Percentiles rank a stretch among this genome's conserved stretches.
phyloP scores from a whole-genome alignment of 2,113 vertebrate species.

The Puntigrus tetrazona region DNA sequence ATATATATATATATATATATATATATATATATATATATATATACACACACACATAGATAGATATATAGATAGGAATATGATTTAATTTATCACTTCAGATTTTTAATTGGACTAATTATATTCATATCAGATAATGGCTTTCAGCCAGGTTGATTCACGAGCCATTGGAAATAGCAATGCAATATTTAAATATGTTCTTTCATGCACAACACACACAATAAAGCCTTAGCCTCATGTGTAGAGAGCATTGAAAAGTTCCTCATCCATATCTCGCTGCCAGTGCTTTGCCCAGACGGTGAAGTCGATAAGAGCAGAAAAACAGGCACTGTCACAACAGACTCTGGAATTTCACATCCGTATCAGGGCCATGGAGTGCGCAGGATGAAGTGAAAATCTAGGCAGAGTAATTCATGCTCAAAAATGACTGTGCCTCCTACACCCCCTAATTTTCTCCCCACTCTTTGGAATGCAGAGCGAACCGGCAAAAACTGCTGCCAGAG shows the following conservation, averaged over 20 bases:
- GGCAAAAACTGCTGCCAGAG: slow-evolving; percentile 12
- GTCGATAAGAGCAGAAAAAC: slow-evolving; percentile 43
- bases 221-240: neutral
- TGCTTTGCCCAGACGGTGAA: neutral
- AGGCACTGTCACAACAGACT: slow-evolving; percentile 32
- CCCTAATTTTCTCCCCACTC: slow-evolving; percentile 16
- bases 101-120: neutral
- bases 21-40: too few species aligned
- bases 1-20: too few species aligned
- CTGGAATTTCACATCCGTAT: slow-evolving; percentile 49
- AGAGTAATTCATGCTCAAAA: slow-evolving; percentile 49
- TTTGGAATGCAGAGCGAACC: neutral
- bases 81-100: too few species aligned
- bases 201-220: neutral
- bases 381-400: slow-evolving; percentile 42
- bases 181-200: neutral
- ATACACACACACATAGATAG: too few species aligned
- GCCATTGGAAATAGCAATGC: neutral
- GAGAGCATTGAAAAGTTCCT: neutral
- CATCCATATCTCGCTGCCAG: slow-evolving; percentile 20
- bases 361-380: slow-evolving; percentile 17
- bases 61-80: too few species aligned
- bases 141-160: neutral
- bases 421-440: slow-evolving; percentile 24
- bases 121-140: neutral